A percentile compares a stretch with the other conserved stretches of the same genome.
phyloP scores from a whole-genome alignment of 2,797 vertebrate genomes.

The Myotis myotis region DNA sequence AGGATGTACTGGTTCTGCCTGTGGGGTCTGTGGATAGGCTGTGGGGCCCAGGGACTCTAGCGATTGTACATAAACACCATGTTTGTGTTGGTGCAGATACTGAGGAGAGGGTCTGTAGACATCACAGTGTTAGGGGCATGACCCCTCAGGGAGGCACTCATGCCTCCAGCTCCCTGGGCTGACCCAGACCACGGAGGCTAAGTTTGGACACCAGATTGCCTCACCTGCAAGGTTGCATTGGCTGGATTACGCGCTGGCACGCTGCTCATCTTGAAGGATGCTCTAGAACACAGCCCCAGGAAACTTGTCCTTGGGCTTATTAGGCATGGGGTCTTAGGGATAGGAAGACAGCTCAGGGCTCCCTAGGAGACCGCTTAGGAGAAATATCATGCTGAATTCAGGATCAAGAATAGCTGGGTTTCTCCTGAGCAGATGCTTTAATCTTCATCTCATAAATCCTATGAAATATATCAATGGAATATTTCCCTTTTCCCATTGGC shows the following conservation, averaged over 20 bases:
- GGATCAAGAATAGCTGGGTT: not conserved
- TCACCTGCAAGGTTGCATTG: not conserved
- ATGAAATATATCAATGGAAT: not conserved
- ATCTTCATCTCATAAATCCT: not conserved
- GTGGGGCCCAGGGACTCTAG: not conserved
- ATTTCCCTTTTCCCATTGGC: constrained; percentile 35
- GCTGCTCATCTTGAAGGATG: not conserved
- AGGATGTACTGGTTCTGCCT: not conserved
- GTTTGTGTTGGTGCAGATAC: not conserved
- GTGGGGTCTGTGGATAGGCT: not conserved
- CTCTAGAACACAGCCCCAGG: not conserved
- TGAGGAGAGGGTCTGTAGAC: not conserved
- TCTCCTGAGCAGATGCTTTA: not conserved
- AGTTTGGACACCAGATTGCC: not conserved
- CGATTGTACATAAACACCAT: not conserved
- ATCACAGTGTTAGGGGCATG: not conserved
- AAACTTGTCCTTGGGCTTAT: not conserved
- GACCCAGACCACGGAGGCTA: not conserved
- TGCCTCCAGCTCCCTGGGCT: not conserved
- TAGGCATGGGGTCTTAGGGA: not conserved
- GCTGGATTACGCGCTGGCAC: not conserved
- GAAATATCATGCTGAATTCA: not conserved
- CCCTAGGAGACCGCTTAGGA: not conserved
- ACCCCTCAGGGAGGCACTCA: not conserved
- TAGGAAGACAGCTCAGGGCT: not conserved